Percentiles rank a stretch among this genome's conserved stretches.
These are phyloP conservation scores for Rhabditoides inermis DNA, from an alignment of 2,888 invertebrate species.

Conservation along the genomic window DNA sequence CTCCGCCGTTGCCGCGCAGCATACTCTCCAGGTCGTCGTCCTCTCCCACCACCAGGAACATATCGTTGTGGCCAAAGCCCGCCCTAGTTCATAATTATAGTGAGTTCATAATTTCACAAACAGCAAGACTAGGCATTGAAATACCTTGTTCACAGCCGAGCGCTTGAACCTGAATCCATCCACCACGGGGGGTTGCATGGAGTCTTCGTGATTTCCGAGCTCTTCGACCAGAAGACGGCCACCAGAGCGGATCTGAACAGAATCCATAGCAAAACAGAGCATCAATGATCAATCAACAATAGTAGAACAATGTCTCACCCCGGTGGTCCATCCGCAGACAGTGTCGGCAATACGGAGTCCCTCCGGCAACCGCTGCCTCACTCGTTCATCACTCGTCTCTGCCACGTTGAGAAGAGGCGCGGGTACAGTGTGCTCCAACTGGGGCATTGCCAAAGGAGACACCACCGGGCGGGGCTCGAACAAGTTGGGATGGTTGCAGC, in stretches of 20 bases:
- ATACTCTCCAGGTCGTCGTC: too few species aligned
- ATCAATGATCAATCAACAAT: too few species aligned
- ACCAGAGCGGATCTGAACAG: background rate
- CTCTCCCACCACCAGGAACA: conserved; percentile 11
- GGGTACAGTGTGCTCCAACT: conserved; percentile 15
- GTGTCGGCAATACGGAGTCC: conserved; percentile 14
- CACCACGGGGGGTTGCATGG: conserved; percentile 15
- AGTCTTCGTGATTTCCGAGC: conserved; percentile 9
- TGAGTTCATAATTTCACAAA: too few species aligned
- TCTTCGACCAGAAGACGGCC: conserved; percentile 20
- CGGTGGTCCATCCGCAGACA: conserved; percentile 13
- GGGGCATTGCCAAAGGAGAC: conserved; percentile 68
- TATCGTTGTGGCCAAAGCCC: conserved; percentile 7
- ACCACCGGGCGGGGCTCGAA: conserved; percentile 90
- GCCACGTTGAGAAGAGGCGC: conserved; percentile 23
- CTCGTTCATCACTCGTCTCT: too few species aligned
- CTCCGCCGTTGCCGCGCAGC: background rate
- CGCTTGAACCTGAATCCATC: conserved; percentile 27
- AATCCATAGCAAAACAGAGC: background rate
- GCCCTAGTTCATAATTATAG: too few species aligned
- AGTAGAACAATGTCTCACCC: conserved; percentile 5
- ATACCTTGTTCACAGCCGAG: conserved; percentile 7
- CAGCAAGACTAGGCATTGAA: too few species aligned
- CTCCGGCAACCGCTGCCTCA: conserved; percentile 13
- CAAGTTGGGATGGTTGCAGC: conserved; percentile 90